Evolutionary conservation across 1,140 invertebrate species (phyloP).

Genomic region (Cylas formicarius): DNA sequence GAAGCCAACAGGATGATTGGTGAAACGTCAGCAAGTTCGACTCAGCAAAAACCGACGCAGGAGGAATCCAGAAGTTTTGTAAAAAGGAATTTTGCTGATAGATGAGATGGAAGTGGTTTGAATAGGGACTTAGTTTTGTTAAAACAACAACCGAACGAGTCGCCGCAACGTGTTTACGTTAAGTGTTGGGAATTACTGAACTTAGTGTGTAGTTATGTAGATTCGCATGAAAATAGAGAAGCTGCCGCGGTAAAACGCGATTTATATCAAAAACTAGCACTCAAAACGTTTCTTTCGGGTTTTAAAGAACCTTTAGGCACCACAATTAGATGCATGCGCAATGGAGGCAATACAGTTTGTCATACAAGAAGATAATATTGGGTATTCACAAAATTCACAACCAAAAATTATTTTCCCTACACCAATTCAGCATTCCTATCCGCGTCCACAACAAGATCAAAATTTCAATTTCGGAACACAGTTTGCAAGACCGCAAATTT

Average conservation of each 20-base stretch:
- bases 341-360: slow-evolving; percentile 5
- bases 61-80: too few relatives aligned
- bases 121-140: slow-evolving; percentile 3
- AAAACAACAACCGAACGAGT: background rate
- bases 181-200: background rate
- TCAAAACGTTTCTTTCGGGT: slow-evolving; percentile 6
- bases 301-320: slow-evolving; percentile 10
- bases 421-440: background rate
- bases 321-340: background rate
- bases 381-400: slow-evolving; percentile 6
- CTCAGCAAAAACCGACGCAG: too few relatives aligned
- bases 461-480: background rate
- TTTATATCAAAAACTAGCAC: slow-evolving; percentile 1
- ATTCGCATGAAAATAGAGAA: slow-evolving; percentile 1
- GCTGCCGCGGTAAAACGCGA: slow-evolving; percentile 1
- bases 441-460: too few relatives aligned
- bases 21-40: too few relatives aligned
- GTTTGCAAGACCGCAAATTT: slow-evolving; percentile 1
- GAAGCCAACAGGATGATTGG: too few relatives aligned
- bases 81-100: background rate
- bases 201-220: slow-evolving; percentile 1
- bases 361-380: slow-evolving; percentile 9
- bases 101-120: background rate
- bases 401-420: too few relatives aligned
- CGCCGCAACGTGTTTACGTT: background rate